Evolutionary conservation across 1,140 invertebrate genomes (phyloP).

Genomic region (Lepeophtheirus salmonis): DNA sequence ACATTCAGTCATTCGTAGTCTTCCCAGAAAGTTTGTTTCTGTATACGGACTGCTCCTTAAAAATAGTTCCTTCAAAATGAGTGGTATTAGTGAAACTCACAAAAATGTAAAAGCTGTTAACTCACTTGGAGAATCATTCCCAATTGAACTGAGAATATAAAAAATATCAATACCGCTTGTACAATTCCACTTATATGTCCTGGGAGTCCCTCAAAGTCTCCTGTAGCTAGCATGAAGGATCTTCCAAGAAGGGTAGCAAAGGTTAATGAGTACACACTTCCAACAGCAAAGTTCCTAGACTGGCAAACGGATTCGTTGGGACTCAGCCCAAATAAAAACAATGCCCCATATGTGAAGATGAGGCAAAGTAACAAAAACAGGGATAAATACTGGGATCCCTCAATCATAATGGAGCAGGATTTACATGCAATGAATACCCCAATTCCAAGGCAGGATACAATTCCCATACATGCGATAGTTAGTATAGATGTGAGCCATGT

Average conservation of each 20-base stretch:
- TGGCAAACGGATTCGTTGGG: conserved; percentile 29
- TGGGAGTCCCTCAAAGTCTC: conserved; percentile 33
- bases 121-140: conserved; percentile 25
- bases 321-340: conserved; percentile 35
- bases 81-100: background rate
- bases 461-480: background rate
- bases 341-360: conserved; percentile 32
- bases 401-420: conserved; percentile 24
- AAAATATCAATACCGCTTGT: conserved; percentile 33
- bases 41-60: background rate
- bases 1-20: background rate
- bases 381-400: conserved; percentile 26
- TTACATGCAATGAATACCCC: conserved; percentile 21
- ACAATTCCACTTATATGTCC: conserved; percentile 40
- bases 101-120: background rate
- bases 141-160: conserved; percentile 35
- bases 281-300: conserved; percentile 33
- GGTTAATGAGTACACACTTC: conserved; percentile 32
- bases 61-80: background rate
- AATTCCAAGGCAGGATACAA: background rate
- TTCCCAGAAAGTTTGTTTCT: background rate
- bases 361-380: conserved; percentile 25
- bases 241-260: conserved; percentile 38
- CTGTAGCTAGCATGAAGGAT: conserved; percentile 36
- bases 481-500: background rate